These are phyloP conservation scores for Centroberyx gerrardi DNA, from an alignment of 2,797 vertebrate species.

Conservation along the genomic window DNA sequence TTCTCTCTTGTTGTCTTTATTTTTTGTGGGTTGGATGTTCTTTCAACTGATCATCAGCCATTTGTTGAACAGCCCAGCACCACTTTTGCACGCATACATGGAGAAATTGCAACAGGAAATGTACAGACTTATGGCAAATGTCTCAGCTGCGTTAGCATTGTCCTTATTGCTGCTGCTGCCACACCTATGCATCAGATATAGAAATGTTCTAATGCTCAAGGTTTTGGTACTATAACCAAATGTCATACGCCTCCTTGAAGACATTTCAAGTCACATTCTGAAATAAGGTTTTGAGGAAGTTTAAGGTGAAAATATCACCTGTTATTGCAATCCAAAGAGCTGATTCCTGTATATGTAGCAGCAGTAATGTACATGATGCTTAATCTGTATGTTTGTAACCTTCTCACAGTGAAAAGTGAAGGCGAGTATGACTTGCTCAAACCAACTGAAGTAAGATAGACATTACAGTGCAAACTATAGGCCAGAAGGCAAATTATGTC, in stretches of 20 bases:
- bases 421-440: slow-evolving; percentile 13
- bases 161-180: background rate
- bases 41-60: background rate
- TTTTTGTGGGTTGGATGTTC: slow-evolving; percentile 4
- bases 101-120: slow-evolving; percentile 7
- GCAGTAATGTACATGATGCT: slow-evolving; percentile 48
- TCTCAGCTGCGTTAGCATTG: background rate
- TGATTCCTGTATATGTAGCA: slow-evolving; percentile 46
- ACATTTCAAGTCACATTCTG: slow-evolving; percentile 7
- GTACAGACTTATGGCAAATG: slow-evolving; percentile 11
- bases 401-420: slow-evolving; percentile 16
- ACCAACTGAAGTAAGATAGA: slow-evolving; percentile 45
- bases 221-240: background rate
- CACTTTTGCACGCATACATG: slow-evolving; percentile 35
- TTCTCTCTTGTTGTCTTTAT: slow-evolving; percentile 38
- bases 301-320: background rate
- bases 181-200: background rate
- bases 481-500: background rate
- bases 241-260: slow-evolving; percentile 1
- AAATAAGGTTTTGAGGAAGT: slow-evolving; percentile 20
- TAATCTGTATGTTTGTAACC: slow-evolving; percentile 35
- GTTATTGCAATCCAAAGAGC: slow-evolving; percentile 57
- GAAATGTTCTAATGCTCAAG: too few relatives aligned
- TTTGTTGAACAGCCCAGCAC: slow-evolving; percentile 6
- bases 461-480: background rate